Conservation (phyloP, 2,888 invertebrate genomes). For the Eupithecia subumbrata region DNA sequence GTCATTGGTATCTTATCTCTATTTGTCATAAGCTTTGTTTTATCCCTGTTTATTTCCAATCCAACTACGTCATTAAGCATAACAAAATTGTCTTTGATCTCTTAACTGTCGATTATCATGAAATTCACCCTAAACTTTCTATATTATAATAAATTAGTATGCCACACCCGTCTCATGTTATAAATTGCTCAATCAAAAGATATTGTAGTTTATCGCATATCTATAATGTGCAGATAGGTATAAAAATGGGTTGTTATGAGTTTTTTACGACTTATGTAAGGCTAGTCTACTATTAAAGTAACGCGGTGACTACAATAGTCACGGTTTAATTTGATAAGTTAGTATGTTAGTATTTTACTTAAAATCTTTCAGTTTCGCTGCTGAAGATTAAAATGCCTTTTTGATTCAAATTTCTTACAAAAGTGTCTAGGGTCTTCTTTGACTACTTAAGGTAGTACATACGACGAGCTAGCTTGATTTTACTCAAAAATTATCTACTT, state of each 20-base stretch:
- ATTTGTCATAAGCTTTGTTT: too few relatives aligned
- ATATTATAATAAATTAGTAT: constrained; percentile 28
- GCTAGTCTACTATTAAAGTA: constrained; percentile 9
- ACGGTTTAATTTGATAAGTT: background rate
- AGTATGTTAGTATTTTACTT: background rate
- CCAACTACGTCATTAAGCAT: too few relatives aligned
- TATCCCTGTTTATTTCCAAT: too few relatives aligned
- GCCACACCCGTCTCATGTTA: constrained; percentile 8
- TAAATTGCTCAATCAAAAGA: constrained; percentile 29
- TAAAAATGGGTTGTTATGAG: constrained; percentile 24
- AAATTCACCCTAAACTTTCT: constrained; percentile 8
- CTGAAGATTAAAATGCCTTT: too few relatives aligned
- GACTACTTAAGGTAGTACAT: too few relatives aligned
- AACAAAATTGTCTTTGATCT: background rate
- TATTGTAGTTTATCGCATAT: constrained; percentile 28
- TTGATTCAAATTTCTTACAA: background rate
- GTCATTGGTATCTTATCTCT: too few relatives aligned
- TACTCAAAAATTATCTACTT: too few relatives aligned
- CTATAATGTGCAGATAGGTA: background rate
- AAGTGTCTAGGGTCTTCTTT: background rate
- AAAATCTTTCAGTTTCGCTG: too few relatives aligned
- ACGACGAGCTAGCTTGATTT: too few relatives aligned
- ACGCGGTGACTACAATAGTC: background rate
- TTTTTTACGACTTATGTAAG: constrained; percentile 32
- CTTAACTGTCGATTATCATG: background rate